Conservation (phyloP, 2,888 invertebrate genomes). For the Nymphalis c-album region DNA sequence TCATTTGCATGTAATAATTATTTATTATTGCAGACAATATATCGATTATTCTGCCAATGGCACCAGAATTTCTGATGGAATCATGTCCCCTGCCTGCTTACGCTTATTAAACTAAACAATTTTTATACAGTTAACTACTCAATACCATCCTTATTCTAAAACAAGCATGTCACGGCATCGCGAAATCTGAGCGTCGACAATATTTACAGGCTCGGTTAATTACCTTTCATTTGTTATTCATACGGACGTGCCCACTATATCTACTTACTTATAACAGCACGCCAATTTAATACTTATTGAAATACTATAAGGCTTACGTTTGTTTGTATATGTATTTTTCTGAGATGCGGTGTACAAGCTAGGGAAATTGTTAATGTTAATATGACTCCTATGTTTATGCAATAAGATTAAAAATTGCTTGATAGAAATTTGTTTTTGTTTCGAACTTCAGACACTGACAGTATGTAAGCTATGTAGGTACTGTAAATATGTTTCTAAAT, state of each 20-base stretch:
- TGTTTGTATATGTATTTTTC: neutral
- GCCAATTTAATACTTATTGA: neutral
- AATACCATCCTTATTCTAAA: conserved; percentile 33
- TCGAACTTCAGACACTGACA: neutral
- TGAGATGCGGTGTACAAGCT: neutral
- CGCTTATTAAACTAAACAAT: neutral
- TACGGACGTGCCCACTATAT: conserved; percentile 35
- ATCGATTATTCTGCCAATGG: no score
- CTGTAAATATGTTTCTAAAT: neutral
- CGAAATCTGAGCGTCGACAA: conserved; percentile 46
- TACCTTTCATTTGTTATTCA: conserved; percentile 51
- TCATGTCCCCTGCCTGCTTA: no score
- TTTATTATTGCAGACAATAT: no score
- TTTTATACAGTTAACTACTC: conserved; percentile 37
- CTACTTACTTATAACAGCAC: conserved; percentile 5
- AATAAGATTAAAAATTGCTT: neutral
- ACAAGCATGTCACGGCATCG: conserved; percentile 41
- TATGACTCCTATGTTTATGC: neutral
- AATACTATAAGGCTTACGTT: neutral
- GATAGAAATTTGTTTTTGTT: neutral
- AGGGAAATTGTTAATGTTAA: neutral
- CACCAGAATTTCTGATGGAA: no score
- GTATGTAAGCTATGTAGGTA: neutral
- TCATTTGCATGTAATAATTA: no score
- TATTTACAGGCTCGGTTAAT: conserved; percentile 50